These are phyloP conservation scores for Formica exsecta DNA, from an alignment of 1,140 invertebrate genomes.

Conservation along the genomic window DNA sequence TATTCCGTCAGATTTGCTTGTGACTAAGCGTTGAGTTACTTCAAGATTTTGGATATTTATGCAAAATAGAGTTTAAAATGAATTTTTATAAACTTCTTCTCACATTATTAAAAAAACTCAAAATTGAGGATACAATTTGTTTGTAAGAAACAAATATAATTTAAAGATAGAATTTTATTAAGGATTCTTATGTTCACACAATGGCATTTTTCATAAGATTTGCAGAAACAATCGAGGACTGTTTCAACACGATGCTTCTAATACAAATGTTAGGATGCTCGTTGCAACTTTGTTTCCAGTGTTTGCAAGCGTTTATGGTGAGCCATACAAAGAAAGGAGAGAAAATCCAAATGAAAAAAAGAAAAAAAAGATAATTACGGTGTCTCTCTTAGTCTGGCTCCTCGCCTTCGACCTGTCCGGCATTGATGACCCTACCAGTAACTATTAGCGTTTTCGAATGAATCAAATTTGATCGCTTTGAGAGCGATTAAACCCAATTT, in stretches of 20 bases:
- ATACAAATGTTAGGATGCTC: slow-evolving; percentile 73
- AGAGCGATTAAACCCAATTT: too few species aligned
- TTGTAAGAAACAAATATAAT: background rate
- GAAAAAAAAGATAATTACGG: background rate
- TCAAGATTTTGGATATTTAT: background rate
- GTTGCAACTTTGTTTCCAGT: slow-evolving; percentile 76
- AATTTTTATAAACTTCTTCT: background rate
- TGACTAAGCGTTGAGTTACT: background rate
- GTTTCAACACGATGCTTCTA: slow-evolving; percentile 77
- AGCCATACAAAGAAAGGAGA: slow-evolving; percentile 19
- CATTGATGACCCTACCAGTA: too few species aligned
- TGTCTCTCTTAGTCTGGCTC: too few species aligned
- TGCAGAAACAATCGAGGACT: slow-evolving; percentile 80
- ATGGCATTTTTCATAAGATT: slow-evolving; percentile 73
- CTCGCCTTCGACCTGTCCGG: too few species aligned
- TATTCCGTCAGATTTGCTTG: too few species aligned
- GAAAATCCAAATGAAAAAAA: background rate
- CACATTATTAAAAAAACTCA: background rate
- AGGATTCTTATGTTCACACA: background rate
- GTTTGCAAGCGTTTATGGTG: slow-evolving; percentile 74
- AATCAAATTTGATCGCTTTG: too few species aligned
- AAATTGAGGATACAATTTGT: background rate
- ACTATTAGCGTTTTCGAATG: too few species aligned
- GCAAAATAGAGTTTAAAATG: background rate
- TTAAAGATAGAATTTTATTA: background rate